Conservation (phyloP, 2,888 invertebrate species). For the Pocota personata region DNA sequence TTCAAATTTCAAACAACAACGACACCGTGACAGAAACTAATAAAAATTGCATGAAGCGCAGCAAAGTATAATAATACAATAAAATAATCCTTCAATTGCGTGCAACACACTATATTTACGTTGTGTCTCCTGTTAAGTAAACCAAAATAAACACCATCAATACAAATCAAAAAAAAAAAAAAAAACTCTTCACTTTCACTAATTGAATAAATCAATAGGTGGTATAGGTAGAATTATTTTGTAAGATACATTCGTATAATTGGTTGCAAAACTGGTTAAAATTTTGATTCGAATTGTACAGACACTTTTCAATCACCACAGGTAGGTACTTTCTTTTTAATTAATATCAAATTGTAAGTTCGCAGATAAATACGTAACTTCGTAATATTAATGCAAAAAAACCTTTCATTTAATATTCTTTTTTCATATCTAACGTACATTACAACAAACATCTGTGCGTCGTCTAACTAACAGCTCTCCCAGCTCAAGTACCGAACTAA, state of each 20-base stretch:
- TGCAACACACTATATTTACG: not conserved
- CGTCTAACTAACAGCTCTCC: not conserved
- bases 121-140: slow-evolving; percentile 4
- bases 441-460: not conserved
- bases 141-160: slow-evolving; percentile 15
- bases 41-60: too few species aligned
- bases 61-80: not conserved
- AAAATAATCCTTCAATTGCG: not conserved
- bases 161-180: not conserved
- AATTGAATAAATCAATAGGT: slow-evolving; percentile 40
- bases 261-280: slow-evolving; percentile 2
- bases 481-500: slow-evolving; percentile 27
- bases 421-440: not conserved
- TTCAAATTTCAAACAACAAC: not conserved
- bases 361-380: too few species aligned
- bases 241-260: not conserved
- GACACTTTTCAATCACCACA: not conserved
- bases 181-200: slow-evolving; percentile 48
- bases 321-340: not conserved
- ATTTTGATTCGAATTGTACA: not conserved
- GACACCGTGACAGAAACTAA: not conserved
- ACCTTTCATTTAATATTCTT: too few species aligned
- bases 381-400: not conserved
- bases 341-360: too few species aligned
- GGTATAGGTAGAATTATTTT: slow-evolving; percentile 5